phyloP scores from a whole-genome alignment of 2,888 invertebrate genomes.

The Hyposoter dolosus region DNA sequence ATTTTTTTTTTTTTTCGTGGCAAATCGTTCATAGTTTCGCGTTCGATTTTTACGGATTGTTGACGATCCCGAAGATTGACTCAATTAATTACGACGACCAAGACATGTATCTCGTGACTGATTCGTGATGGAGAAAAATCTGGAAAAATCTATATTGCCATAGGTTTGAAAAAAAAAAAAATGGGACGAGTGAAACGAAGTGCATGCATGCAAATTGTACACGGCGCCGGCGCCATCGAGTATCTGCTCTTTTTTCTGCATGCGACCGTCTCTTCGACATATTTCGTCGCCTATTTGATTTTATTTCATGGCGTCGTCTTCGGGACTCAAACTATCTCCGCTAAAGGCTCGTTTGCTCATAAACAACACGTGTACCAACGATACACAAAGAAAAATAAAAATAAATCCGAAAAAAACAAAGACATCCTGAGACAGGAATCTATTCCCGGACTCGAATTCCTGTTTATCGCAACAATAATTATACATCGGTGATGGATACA shows the following conservation, averaged over 20 bases:
- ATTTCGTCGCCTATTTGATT: slow-evolving; percentile 12
- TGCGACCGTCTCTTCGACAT: neutral
- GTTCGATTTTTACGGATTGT: neutral
- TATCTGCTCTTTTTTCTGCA: slow-evolving; percentile 22
- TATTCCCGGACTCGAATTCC: slow-evolving; percentile 63
- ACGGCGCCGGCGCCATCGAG: slow-evolving; percentile 63
- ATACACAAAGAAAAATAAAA: neutral
- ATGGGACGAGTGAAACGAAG: slow-evolving; percentile 56
- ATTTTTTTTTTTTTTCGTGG: neutral
- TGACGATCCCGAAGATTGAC: neutral
- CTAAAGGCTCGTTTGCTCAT: neutral
- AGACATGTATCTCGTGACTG: too few species aligned
- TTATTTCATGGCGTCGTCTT: slow-evolving; percentile 35
- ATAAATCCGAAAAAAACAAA: slow-evolving; percentile 6
- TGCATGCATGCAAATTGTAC: slow-evolving; percentile 7
- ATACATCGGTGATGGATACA: slow-evolving; percentile 51
- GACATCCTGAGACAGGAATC: slow-evolving; percentile 41
- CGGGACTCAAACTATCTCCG: slow-evolving; percentile 43
- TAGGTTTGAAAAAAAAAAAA: slow-evolving; percentile 38
- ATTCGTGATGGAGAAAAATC: neutral
- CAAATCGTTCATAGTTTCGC: neutral
- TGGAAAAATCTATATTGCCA: neutral
- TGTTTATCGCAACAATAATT: slow-evolving; percentile 63
- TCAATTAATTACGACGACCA: neutral
- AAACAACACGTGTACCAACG: neutral